phyloP scores from a whole-genome alignment of 1,140 invertebrate species.

The Melanaphis sacchari region DNA sequence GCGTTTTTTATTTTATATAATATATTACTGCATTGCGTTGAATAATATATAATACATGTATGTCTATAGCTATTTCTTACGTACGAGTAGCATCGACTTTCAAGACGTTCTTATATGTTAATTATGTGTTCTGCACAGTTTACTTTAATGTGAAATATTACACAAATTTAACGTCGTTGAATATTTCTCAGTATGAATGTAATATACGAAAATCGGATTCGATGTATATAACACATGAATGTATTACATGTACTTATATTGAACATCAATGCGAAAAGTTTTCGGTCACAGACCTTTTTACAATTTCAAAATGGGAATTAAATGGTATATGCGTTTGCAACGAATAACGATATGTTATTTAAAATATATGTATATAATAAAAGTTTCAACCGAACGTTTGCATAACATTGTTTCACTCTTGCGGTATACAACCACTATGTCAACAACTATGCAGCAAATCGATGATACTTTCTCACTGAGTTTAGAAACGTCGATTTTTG shows the following conservation, averaged over 20 bases:
- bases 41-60: background rate
- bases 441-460: background rate
- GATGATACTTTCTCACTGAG: background rate
- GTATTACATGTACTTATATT: no score
- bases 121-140: background rate
- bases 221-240: background rate
- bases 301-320: background rate
- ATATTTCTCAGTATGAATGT: background rate
- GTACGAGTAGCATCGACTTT: background rate
- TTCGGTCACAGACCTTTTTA: background rate
- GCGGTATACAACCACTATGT: background rate
- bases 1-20: background rate
- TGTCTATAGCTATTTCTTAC: background rate
- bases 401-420: background rate
- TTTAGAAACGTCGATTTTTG: background rate
- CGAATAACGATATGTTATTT: background rate
- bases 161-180: background rate
- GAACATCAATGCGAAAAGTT: background rate
- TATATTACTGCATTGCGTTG: no score
- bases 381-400: background rate
- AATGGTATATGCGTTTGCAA: background rate
- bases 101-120: background rate
- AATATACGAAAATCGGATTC: background rate
- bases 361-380: background rate
- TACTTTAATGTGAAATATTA: background rate